Evolutionary conservation across 2,888 invertebrate genomes (phyloP), one percentile per base, ranked within the genome.

Genomic region (Yponomeuta evonymella): DNA sequence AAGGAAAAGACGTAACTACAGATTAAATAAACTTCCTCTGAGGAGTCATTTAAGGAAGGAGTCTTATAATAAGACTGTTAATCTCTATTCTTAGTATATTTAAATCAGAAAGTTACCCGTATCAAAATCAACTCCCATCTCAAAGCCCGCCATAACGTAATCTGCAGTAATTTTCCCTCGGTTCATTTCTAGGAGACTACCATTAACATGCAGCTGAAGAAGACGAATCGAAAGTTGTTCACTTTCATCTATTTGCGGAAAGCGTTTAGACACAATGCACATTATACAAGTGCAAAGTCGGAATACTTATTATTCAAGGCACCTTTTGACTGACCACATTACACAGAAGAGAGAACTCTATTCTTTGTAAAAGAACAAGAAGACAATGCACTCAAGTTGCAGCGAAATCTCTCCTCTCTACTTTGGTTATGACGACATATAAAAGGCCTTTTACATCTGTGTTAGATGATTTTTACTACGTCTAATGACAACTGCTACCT

Each of bases 201-300:
- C 43, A 65, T 70, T 65, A 70, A 69, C 64, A 71, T 64, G 68
- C 71, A 71, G 62, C 63, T 66, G 71, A 15, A 29, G 64, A 64
- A 64, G 30, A 64, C 62, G 33, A 69, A 70, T 68, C 70, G 72
- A 73, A 71, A 72, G 73, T 51, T 58, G 51, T 58, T 8, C 36
- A 71, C 73, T 73, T 73, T 73, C 73, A 67, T 69, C 72, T 65
- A 63, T 71, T 71, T 71, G 70, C 72, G 73, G 73, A 73, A 73
- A 73, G 51, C 69, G 12, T 51, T 48, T 51, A 68, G 23, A 48
- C 23, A 58, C 51, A 58, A 58, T 58, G 51, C 51, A 58, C 51
- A 58, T 58, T 58, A 58, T 5, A 58, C 51, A 15, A 58, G 51
- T 15, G 15, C 51, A 58, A 15, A 23, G 30, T 51, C 48, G 11